Evolutionary conservation across 2,113 vertebrate species (phyloP).

Genomic region (Orycteropus afer): DNA sequence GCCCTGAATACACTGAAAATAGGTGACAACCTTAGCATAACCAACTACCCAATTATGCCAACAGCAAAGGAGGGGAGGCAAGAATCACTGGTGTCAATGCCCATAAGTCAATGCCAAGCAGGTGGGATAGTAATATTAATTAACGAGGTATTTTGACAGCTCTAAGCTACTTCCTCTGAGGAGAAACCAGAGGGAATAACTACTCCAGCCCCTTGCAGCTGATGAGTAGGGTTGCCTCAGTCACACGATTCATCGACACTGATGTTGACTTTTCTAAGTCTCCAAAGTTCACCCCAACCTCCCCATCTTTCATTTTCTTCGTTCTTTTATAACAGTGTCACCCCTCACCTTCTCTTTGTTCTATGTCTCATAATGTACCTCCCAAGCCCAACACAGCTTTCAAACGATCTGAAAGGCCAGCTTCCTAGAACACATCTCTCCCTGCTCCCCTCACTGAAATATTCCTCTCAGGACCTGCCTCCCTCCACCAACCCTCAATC

Average conservation of each 20-base stretch:
- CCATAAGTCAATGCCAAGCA: not conserved
- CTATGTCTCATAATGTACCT: not conserved
- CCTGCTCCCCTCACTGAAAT: not conserved
- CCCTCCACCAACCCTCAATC: not conserved
- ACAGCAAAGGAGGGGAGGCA: not conserved
- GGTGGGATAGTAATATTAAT: slow-evolving; percentile 50
- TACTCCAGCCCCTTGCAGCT: no score
- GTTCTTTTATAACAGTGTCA: not conserved
- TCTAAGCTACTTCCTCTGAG: not conserved
- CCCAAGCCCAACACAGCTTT: not conserved
- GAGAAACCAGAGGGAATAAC: not conserved
- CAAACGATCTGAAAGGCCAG: not conserved
- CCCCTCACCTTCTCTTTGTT: not conserved
- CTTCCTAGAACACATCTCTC: not conserved
- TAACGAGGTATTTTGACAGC: slow-evolving; percentile 44
- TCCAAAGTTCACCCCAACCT: not conserved
- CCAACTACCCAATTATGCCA: slow-evolving; percentile 50
- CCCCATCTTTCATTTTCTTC: not conserved
- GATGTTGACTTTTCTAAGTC: not conserved
- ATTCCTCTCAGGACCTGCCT: not conserved
- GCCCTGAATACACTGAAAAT: not conserved
- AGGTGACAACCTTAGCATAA: slow-evolving; percentile 65
- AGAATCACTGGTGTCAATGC: slow-evolving; percentile 21
- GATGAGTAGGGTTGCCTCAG: not conserved
- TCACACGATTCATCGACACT: not conserved